phyloP scores from a whole-genome alignment of 2,888 invertebrate species.

The Drosophila hamatofila region DNA sequence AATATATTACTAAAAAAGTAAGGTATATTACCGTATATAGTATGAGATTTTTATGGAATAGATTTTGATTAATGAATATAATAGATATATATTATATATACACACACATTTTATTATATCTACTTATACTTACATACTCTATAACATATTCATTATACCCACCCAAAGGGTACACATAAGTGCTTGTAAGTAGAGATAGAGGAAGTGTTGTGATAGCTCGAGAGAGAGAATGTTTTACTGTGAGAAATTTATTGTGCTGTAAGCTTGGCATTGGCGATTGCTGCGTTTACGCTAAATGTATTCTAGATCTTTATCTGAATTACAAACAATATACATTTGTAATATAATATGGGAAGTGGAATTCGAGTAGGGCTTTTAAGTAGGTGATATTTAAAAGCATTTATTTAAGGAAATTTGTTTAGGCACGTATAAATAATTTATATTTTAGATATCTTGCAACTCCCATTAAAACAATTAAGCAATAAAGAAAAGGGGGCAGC shows the following conservation, averaged over 20 bases:
- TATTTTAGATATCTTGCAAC: background rate
- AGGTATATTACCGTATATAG: too few species aligned
- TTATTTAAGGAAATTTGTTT: background rate
- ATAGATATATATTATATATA: too few species aligned
- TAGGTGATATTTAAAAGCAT: background rate
- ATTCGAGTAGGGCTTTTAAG: background rate
- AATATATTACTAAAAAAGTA: too few species aligned
- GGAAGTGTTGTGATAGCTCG: slow-evolving; percentile 6
- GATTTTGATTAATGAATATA: too few species aligned
- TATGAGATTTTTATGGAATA: too few species aligned
- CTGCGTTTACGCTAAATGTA: background rate
- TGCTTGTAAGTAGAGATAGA: slow-evolving; percentile 2
- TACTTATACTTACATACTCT: background rate
- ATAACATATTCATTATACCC: background rate
- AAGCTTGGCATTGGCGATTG: background rate
- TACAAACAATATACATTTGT: background rate
- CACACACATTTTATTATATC: too few species aligned
- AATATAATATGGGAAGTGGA: background rate
- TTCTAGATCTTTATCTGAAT: background rate
- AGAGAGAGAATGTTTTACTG: background rate
- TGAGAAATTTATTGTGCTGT: slow-evolving; percentile 6
- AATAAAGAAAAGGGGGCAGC: background rate
- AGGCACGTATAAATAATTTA: background rate
- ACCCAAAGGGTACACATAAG: background rate
- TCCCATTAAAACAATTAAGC: background rate